Evolutionary conservation across 2,888 invertebrate genomes (phyloP), one percentile per base, ranked within the genome.

Genomic region (Ornithoptera alexandrae): DNA sequence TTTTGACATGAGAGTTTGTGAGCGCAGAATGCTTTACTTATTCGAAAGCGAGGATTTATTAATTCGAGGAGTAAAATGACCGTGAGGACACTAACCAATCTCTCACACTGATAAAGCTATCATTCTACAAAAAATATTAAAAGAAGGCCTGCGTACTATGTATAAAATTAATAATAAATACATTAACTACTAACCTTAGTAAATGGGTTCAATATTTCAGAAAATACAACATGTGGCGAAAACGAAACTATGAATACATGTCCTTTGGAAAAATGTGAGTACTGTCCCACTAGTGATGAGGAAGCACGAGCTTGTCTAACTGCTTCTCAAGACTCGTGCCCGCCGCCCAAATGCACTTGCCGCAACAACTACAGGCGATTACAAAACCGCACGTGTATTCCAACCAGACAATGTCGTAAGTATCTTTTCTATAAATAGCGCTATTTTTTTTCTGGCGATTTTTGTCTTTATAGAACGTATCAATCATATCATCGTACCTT

Each of bases 351-450:
- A 53, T 71, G 71, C 53, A 62, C 36, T 2, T 71, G 71, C 17
- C 60, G 65, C 6, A 53, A 53, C 42, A 68, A 71, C 59, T 65
- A 68, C 50, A 65, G 62, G 20, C 61, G 68, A 20, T 36, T 65
- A n/a, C 39, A 58, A 18, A 71, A 71, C 20, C 65, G 68, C 36
- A 71, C 68, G 5, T 71, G 71, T n/a, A 50, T 71, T 39, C 62
- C 71, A 7, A 68, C 71, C 6, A 71, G 65, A 50, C 65, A 71
- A 30, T 71, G 71, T 62, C 71, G 71, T 68, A 58, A 68, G 68
- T 67, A 59, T 18, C 59, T 6, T 22, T 15, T 18, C 53, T 53
- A 53, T 3, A 53, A 8, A 17, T 0, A 30, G 30, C 30, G 30
- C 30, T 30, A 30, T 30, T 30, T 30, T 30, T 24, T 3, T 30